phyloP scores from a whole-genome alignment of 2,113 vertebrate genomes.

The Muscicapa adusta region DNA sequence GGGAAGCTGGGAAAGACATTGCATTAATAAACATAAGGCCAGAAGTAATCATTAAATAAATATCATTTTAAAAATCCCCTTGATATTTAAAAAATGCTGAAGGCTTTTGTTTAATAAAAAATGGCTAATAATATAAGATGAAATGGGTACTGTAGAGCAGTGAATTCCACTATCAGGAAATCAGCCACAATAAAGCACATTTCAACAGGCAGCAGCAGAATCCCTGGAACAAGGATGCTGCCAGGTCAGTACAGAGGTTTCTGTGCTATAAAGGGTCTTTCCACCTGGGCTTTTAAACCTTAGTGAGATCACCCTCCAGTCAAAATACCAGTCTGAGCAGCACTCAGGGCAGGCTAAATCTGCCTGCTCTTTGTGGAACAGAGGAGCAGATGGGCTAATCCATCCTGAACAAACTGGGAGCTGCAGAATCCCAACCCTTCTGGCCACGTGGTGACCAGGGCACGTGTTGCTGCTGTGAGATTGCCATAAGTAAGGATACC shows the following conservation, averaged over 20 bases:
- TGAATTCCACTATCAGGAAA: background rate
- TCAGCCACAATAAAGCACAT: background rate
- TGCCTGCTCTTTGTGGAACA: background rate
- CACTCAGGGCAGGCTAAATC: background rate
- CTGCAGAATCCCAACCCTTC: background rate
- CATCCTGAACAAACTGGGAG: background rate
- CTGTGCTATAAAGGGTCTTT: background rate
- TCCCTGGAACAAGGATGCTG: background rate
- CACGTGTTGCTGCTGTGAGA: background rate
- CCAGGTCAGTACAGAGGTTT: background rate
- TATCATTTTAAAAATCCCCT: background rate
- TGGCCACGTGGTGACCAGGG: background rate
- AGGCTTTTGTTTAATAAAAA: slow-evolving; percentile 45
- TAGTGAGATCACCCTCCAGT: background rate
- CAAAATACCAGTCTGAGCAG: background rate
- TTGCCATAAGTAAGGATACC: background rate
- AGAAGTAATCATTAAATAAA: slow-evolving; percentile 54
- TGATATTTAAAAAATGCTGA: slow-evolving; percentile 34
- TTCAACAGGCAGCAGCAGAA: background rate
- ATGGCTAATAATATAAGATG: background rate
- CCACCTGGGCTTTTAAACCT: background rate
- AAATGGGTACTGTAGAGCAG: background rate
- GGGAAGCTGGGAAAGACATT: background rate
- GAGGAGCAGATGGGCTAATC: background rate
- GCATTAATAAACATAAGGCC: slow-evolving; percentile 53